phyloP scores from a whole-genome alignment of 2,113 vertebrate genomes.

The Clarias batrachus region DNA sequence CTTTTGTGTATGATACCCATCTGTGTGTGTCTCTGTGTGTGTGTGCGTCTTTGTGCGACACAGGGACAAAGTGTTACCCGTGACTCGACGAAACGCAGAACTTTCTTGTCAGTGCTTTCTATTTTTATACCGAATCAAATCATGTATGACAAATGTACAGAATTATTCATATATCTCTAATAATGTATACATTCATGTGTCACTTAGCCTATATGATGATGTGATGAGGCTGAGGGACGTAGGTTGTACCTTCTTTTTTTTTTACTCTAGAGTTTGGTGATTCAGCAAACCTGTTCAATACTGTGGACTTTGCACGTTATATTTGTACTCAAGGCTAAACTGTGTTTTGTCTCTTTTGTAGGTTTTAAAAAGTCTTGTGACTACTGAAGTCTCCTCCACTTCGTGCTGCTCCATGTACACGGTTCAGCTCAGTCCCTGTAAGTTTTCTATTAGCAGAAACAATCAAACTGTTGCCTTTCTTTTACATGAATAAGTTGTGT shows the following conservation, averaged over 20 bases:
- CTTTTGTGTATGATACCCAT: conserved; percentile 1
- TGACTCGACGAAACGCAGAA: not conserved
- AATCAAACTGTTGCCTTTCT: not conserved
- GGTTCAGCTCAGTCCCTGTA: conserved; percentile 24
- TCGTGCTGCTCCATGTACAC: not conserved
- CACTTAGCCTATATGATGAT: not conserved
- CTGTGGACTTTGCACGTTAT: not conserved
- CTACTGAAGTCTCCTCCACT: not conserved
- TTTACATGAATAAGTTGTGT: not conserved
- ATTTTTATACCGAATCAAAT: not conserved
- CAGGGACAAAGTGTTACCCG: not conserved
- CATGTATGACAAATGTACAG: not conserved
- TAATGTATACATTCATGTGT: not conserved
- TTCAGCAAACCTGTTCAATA: not conserved
- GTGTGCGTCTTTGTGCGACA: not conserved
- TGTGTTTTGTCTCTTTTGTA: conserved; percentile 2
- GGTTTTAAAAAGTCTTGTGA: not conserved
- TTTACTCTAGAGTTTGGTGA: not conserved
- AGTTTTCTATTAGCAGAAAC: conserved; percentile 18
- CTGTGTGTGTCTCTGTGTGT: conserved; percentile 24
- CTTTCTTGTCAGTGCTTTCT: conserved; percentile 3
- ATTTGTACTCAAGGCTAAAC: not conserved
- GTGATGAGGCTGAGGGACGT: not conserved
- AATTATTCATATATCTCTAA: too few species aligned
- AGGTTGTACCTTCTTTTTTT: too few species aligned